A percentile compares a stretch with the other conserved stretches of the same genome.
phyloP scores from a whole-genome alignment of 2,888 invertebrate genomes.

The Sphaerophoria taeniata region DNA sequence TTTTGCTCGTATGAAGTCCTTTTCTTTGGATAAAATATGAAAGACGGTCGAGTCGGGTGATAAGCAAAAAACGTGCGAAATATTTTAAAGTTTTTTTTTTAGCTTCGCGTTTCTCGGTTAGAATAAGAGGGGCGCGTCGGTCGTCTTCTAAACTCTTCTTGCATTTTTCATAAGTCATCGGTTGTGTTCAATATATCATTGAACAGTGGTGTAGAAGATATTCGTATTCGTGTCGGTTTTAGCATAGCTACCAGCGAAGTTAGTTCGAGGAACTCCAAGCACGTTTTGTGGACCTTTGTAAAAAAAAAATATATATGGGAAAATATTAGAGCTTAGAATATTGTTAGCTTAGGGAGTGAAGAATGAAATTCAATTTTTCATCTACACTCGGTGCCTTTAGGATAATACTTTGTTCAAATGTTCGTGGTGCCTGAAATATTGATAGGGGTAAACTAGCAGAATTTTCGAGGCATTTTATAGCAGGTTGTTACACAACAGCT shows the following conservation, averaged over 20 bases:
- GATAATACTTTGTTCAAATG: too few species aligned
- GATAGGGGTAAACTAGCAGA: too few species aligned
- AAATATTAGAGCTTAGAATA: slow-evolving; percentile 32
- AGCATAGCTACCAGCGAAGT: slow-evolving; percentile 44
- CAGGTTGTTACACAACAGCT: too few species aligned
- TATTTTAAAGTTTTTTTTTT: slow-evolving; percentile 67
- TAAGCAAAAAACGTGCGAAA: slow-evolving; percentile 71
- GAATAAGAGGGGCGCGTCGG: background rate
- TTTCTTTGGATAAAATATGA: slow-evolving; percentile 50
- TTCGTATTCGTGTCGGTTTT: slow-evolving; percentile 65
- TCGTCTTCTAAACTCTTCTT: slow-evolving; percentile 6
- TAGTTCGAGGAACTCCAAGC: slow-evolving; percentile 24
- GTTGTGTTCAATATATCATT: slow-evolving; percentile 72
- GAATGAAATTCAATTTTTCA: slow-evolving; percentile 74
- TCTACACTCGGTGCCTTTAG: slow-evolving; percentile 44
- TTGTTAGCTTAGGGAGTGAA: slow-evolving; percentile 65
- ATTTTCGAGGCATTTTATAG: too few species aligned
- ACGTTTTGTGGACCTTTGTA: slow-evolving; percentile 40
- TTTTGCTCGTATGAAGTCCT: slow-evolving; percentile 61
- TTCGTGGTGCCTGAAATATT: too few species aligned
- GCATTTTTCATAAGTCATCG: slow-evolving; percentile 72
- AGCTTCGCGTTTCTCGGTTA: background rate
- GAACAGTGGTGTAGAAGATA: too few species aligned
- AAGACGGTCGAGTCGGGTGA: slow-evolving; percentile 60
- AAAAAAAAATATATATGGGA: slow-evolving; percentile 1